Conservation (phyloP, 2,888 invertebrate genomes). For the Lasioglossum vierecki region DNA sequence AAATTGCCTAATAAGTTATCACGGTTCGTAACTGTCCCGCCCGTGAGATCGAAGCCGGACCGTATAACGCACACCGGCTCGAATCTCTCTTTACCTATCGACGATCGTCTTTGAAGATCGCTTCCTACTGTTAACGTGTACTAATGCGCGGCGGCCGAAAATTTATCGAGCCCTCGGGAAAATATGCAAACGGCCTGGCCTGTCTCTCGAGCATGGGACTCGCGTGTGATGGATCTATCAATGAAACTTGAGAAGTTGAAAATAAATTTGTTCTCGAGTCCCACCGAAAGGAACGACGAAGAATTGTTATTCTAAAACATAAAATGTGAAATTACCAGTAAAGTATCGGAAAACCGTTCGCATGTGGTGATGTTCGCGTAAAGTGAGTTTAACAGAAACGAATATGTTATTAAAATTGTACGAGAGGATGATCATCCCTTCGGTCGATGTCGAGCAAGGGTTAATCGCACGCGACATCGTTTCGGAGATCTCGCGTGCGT, state of each 20-base stretch:
- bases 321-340: background rate
- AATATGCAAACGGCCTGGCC: background rate
- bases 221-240: background rate
- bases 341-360: background rate
- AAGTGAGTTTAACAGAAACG: background rate
- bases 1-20: slow-evolving; percentile 44
- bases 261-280: background rate
- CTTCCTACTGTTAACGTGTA: slow-evolving; percentile 38
- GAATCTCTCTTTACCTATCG: background rate
- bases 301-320: background rate
- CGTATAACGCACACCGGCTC: background rate
- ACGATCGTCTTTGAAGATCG: slow-evolving; percentile 1
- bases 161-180: slow-evolving; percentile 11
- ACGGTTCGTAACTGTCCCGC: slow-evolving; percentile 30
- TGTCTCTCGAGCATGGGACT: slow-evolving; percentile 1
- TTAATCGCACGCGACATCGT: slow-evolving; percentile 1
- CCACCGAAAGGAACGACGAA: background rate
- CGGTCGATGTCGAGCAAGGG: background rate
- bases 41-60: slow-evolving; percentile 16
- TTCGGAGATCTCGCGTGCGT: background rate
- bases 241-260: background rate
- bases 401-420: background rate
- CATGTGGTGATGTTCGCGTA: background rate
- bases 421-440: background rate
- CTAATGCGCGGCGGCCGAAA: slow-evolving; percentile 9